These are phyloP conservation scores for Nysson spinosus DNA, from an alignment of 2,888 invertebrate species.

Conservation along the genomic window DNA sequence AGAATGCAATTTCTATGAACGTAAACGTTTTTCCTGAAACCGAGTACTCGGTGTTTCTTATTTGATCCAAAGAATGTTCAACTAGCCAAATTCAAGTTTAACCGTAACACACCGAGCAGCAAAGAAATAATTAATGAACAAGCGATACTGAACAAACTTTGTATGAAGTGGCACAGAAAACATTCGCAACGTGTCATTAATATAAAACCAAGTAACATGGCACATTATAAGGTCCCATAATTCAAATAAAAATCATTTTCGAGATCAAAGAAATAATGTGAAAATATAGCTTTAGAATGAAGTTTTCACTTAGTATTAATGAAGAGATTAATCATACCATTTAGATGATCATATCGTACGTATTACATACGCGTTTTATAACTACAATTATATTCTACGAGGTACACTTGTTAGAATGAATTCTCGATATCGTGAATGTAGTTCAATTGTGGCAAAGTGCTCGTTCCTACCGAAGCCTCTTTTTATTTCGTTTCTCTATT, in stretches of 20 bases:
- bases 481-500: not conserved
- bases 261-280: no score
- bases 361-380: not conserved
- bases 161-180: no score
- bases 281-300: no score
- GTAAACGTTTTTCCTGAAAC: slow-evolving; percentile 33
- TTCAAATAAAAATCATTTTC: no score
- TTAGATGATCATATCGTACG: not conserved
- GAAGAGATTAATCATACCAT: not conserved
- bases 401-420: not conserved
- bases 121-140: no score
- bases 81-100: slow-evolving; percentile 1
- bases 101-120: no score
- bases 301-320: no score
- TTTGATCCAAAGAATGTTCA: slow-evolving; percentile 13
- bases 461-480: not conserved
- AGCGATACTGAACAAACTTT: no score
- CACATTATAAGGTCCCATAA: no score
- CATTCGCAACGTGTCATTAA: no score
- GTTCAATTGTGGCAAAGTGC: not conserved
- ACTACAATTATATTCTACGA: no score
- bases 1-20: slow-evolving; percentile 48
- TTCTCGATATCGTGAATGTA: not conserved
- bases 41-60: slow-evolving; percentile 6
- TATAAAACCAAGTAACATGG: no score